Base-by-base conservation (phyloP, 2,888 invertebrate species). In the Tiliacea aurago region DNA sequence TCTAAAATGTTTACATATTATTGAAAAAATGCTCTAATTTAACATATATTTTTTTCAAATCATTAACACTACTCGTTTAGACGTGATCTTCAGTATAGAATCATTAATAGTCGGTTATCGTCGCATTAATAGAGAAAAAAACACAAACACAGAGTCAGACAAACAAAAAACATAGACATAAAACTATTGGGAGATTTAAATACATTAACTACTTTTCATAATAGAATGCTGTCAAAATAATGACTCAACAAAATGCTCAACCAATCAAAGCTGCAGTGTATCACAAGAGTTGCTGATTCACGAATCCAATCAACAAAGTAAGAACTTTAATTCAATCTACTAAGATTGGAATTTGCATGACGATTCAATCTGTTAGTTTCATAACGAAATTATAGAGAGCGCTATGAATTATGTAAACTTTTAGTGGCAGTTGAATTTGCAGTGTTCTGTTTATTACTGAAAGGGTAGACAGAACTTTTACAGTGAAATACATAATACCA, bases 271-370 rank as follows among this genome's bases (percentile, higher is more conserved):
- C 2, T 0, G 6, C 79, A 43, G 49, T 79, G 33, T 65, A 69
- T 64, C 80, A 61, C 67, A 67, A 65, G 64, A 76, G 20, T 59
- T 64, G 67, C 81, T 76, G 81, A 84, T 61, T 78, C 78, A 72
- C 51, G 49, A 70, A 78, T 76, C 73, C 28, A 81, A 84, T 81
- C 69, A 72, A 41, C 70, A 65, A 70, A 80, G 43, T 83, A 66
- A 76, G 47, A 71, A 80, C 80, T 71, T 15, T 67, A 63, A 82
- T 61, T 69, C 70, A 71, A 76, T 73, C 15, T 4, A 0, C 43
- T 69, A 80, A 76, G 82, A 83, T 73, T 69, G 56, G 73, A 82
- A 82, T 82, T 82, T 73, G 73, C 84, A 80, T 83, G 70, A 68
- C 28, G 51, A 51, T 73, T 64, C 67, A 68, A 80, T 78, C 67